A percentile compares a stretch with the other conserved stretches of the same genome.
phyloP scores from a whole-genome alignment of 2,888 invertebrate species.

The Cephus rjabovi region DNA sequence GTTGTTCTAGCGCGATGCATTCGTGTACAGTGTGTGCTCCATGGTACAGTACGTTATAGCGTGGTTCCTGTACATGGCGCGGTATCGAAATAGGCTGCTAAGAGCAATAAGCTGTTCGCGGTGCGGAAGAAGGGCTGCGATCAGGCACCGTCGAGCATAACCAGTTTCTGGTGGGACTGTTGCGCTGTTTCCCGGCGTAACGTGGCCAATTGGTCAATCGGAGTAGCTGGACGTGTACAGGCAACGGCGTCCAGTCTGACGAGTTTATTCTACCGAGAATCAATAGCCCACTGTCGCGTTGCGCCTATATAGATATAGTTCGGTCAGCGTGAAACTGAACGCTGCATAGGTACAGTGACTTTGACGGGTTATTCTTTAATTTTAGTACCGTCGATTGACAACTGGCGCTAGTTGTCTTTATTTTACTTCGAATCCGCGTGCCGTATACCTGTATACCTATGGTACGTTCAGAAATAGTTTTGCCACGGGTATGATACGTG shows the following conservation, averaged over 20 bases:
- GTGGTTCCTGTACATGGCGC: background rate
- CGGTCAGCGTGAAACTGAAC: background rate
- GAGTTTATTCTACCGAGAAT: conserved; percentile 3
- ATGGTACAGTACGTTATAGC: background rate
- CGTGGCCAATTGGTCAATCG: conserved; percentile 44
- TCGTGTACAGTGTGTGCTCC: background rate
- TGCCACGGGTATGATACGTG: conserved; percentile 11
- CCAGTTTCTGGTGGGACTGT: conserved; percentile 34
- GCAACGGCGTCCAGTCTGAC: conserved; percentile 2
- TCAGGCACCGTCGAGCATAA: conserved; percentile 22
- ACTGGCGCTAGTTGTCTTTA: too few species aligned
- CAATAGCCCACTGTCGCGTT: background rate
- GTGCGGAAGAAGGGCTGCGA: background rate
- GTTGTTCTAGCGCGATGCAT: background rate
- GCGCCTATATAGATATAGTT: background rate
- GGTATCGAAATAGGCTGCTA: background rate
- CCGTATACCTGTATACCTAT: too few species aligned
- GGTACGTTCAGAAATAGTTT: background rate
- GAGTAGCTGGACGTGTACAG: background rate
- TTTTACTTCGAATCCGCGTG: too few species aligned
- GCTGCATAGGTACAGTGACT: background rate
- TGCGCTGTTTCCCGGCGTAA: conserved; percentile 26
- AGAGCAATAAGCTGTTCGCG: background rate
- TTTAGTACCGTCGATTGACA: background rate
- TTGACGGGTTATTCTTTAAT: too few species aligned